Evolutionary conservation across 1,140 invertebrate species (phyloP).

Genomic region (Heliconius hermathena): DNA sequence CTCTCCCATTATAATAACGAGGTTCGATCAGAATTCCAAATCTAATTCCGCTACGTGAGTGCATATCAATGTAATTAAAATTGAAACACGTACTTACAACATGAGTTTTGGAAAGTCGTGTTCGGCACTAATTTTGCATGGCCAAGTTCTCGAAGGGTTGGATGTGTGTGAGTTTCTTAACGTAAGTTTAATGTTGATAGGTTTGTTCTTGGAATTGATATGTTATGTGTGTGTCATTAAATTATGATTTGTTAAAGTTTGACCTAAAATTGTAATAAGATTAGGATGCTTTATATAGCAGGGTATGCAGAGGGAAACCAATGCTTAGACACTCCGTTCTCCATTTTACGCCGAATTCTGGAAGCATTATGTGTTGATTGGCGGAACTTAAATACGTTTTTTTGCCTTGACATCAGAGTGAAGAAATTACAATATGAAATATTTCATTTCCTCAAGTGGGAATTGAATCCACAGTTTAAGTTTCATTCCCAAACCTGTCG

Average conservation of each 20-base stretch:
- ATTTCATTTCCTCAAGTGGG: no score
- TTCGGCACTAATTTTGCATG: conserved; percentile 48
- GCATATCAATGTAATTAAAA: conserved; percentile 61
- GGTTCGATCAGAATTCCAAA: conserved; percentile 57
- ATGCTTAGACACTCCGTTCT: no score
- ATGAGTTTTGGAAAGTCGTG: conserved; percentile 50
- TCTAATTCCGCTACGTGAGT: conserved; percentile 59
- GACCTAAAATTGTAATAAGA: no score
- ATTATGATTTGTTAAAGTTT: background rate
- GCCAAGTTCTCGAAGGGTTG: conserved; percentile 44
- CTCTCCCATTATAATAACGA: conserved; percentile 59
- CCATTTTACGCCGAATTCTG: no score
- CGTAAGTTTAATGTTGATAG: conserved; percentile 6
- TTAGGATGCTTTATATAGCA: no score
- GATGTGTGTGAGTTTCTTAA: conserved; percentile 16
- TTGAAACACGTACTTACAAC: conserved; percentile 49
- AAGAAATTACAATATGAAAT: no score
- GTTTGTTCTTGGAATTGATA: background rate
- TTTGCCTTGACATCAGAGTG: no score
- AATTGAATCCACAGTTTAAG: no score
- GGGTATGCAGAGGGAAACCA: no score
- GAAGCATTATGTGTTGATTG: no score
- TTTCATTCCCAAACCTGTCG: no score
- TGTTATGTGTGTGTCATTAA: background rate
- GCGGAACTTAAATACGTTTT: no score